phyloP scores from a whole-genome alignment of 2,888 invertebrate genomes.

The Allolobophora icterica region DNA sequence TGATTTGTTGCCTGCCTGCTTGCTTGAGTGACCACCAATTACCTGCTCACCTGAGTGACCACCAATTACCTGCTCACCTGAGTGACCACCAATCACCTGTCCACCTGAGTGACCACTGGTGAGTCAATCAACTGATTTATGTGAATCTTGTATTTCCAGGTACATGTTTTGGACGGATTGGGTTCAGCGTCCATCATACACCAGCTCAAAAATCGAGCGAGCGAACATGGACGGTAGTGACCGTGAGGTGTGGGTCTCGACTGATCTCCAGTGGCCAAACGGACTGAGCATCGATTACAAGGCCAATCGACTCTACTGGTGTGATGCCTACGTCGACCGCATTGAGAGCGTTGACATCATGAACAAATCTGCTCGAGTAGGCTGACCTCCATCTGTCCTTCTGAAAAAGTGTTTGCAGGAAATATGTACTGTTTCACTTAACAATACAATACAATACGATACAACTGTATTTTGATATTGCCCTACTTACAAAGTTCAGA shows the following conservation, averaged over 20 bases:
- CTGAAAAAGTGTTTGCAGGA: neutral
- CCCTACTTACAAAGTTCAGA: no score
- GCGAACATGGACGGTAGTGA: conserved; percentile 86
- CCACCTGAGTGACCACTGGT: no score
- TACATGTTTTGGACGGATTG: conserved; percentile 92
- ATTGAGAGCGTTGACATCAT: conserved; percentile 22
- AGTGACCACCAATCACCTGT: neutral
- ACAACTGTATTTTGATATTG: no score
- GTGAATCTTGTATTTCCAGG: conserved; percentile 65
- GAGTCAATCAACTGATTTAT: no score
- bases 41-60: neutral
- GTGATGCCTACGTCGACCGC: conserved; percentile 72
- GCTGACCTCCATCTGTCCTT: neutral
- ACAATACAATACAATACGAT: neutral
- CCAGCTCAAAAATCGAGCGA: conserved; percentile 81
- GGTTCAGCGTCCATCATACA: conserved; percentile 70
- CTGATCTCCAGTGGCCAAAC: conserved; percentile 80
- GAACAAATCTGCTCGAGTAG: conserved; percentile 13
- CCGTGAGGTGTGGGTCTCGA: conserved; percentile 69
- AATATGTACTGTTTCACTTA: neutral
- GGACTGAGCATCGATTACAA: conserved; percentile 81
- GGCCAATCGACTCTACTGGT: conserved; percentile 81
- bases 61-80: neutral
- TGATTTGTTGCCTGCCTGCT: neutral
- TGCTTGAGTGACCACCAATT: neutral